These are phyloP conservation scores for Taurulus bubalis DNA, from an alignment of 2,113 vertebrate species.

Conservation along the genomic window DNA sequence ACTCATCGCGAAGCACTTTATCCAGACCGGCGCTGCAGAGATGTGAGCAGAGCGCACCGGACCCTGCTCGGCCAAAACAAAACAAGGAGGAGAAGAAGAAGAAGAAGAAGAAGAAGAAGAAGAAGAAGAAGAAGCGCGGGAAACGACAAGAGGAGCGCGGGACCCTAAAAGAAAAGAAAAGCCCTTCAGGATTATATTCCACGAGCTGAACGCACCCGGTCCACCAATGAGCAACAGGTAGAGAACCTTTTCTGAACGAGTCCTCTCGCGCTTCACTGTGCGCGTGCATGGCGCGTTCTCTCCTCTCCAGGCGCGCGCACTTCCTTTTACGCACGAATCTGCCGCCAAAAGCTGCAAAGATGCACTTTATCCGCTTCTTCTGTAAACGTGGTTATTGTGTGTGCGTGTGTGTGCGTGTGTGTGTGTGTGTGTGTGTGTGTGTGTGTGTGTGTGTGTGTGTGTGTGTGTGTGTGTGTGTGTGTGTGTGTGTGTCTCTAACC, in stretches of 20 bases:
- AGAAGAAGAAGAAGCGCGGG: not conserved
- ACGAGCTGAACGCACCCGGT: slow-evolving; percentile 37
- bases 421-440: too few relatives aligned
- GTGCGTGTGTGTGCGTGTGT: too few relatives aligned
- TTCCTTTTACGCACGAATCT: slow-evolving; percentile 37
- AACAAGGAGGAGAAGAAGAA: not conserved
- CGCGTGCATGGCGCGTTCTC: too few relatives aligned
- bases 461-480: too few relatives aligned
- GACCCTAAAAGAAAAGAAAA: not conserved
- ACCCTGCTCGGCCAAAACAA: slow-evolving; percentile 11
- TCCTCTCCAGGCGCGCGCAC: slow-evolving; percentile 1
- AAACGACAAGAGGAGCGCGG: slow-evolving; percentile 40
- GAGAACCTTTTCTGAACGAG: too few relatives aligned
- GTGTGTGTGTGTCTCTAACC: too few relatives aligned
- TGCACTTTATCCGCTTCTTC: not conserved
- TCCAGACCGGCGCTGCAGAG: slow-evolving; percentile 55
- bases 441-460: too few relatives aligned
- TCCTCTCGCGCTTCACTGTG: too few relatives aligned
- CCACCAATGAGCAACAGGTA: slow-evolving; percentile 78
- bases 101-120: not conserved
- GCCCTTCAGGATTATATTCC: slow-evolving; percentile 69
- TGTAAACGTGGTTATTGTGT: not conserved
- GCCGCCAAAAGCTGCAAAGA: slow-evolving; percentile 16
- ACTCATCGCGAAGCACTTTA: slow-evolving; percentile 69
- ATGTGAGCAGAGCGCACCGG: slow-evolving; percentile 36